Percentiles rank a stretch among this genome's conserved stretches.
Evolutionary conservation across 2,113 vertebrate genomes (phyloP).

Genomic region (Esox niger): DNA sequence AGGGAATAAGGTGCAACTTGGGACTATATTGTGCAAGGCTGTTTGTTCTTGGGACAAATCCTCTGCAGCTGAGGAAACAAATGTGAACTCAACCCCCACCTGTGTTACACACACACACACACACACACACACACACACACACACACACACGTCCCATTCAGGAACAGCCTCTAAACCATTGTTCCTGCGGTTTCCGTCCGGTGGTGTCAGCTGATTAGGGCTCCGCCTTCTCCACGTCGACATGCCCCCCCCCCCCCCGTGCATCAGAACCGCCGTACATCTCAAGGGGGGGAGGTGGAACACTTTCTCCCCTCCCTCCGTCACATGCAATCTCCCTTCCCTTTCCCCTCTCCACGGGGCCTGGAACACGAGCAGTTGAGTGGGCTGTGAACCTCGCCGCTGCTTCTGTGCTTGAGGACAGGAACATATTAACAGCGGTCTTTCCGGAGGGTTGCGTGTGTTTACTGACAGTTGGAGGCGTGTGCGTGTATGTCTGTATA

Average conservation of each 20-base stretch:
- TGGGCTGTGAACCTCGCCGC: slow-evolving; percentile 6
- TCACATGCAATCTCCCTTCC: neutral
- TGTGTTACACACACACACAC: slow-evolving; percentile 35
- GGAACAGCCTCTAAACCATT: slow-evolving; percentile 39
- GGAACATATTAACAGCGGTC: slow-evolving; percentile 17
- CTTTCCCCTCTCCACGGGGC: neutral
- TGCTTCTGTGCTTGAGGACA: neutral
- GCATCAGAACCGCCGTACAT: neutral
- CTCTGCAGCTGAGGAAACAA: slow-evolving; percentile 64
- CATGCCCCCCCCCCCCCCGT: slow-evolving; percentile 7
- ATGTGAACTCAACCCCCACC: slow-evolving; percentile 65
- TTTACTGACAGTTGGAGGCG: too few species aligned
- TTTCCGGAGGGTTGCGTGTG: neutral
- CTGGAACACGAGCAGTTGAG: neutral
- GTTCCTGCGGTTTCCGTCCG: slow-evolving; percentile 43
- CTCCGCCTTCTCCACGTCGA: slow-evolving; percentile 3
- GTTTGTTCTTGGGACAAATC: slow-evolving; percentile 36
- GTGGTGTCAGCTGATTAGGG: slow-evolving; percentile 19
- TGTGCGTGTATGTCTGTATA: neutral
- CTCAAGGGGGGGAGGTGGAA: neutral
- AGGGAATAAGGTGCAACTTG: too few species aligned
- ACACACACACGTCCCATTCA: slow-evolving; percentile 10
- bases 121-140: slow-evolving; percentile 19
- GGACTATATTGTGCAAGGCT: slow-evolving; percentile 14
- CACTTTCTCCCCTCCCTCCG: neutral